Percentiles rank a stretch among this genome's conserved stretches.
Evolutionary conservation across 2,113 vertebrate genomes (phyloP).

Genomic region (Fulica atra): DNA sequence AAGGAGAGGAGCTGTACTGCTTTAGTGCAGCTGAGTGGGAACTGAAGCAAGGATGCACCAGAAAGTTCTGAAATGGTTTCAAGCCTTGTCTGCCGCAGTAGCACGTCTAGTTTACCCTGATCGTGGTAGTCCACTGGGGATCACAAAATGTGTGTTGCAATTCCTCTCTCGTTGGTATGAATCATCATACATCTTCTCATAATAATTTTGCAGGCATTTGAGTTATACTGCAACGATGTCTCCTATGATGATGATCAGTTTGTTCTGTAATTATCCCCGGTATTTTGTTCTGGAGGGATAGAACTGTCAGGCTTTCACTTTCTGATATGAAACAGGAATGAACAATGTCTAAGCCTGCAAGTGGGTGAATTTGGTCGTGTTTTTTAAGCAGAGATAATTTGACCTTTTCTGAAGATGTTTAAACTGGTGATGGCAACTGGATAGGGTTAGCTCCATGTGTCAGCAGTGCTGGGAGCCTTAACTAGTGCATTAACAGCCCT

Average conservation of each 20-base stretch:
- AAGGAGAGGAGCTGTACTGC: neutral
- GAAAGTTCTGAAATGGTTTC: neutral
- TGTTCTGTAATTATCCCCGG: neutral
- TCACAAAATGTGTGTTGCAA: neutral
- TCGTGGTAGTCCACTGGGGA: neutral
- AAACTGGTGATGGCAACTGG: constrained; percentile 18
- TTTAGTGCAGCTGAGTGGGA: neutral
- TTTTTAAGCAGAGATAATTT: neutral
- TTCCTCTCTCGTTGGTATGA: neutral
- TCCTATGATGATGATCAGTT: neutral
- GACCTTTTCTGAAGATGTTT: constrained; percentile 14
- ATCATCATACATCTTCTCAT: neutral
- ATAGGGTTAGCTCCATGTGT: neutral
- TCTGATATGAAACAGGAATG: neutral
- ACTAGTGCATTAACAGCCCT: neutral
- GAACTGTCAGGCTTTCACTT: neutral
- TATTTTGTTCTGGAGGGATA: neutral
- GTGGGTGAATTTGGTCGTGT: neutral
- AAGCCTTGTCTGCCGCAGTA: neutral
- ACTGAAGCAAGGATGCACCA: neutral
- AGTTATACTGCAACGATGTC: neutral
- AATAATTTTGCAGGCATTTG: neutral
- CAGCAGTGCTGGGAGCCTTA: constrained; percentile 16
- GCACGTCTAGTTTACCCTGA: neutral
- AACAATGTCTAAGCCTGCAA: neutral